These are phyloP conservation scores for Montipora capitata DNA, from an alignment of 92 coral and sea anemone genomes.

Conservation along the genomic window DNA sequence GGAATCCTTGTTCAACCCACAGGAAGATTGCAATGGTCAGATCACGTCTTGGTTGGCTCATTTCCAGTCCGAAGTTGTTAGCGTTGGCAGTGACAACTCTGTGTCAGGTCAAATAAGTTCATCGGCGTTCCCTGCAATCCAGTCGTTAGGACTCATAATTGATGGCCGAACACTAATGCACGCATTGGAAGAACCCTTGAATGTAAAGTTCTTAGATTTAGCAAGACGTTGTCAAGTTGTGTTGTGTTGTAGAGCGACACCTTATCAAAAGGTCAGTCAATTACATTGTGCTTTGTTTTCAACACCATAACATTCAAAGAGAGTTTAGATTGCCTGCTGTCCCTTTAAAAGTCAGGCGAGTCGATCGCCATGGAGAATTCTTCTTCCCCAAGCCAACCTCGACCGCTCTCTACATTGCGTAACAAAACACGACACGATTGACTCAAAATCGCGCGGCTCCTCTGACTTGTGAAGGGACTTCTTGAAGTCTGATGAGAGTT, in stretches of 20 bases:
- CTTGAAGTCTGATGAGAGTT: too few relatives aligned
- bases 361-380: too few relatives aligned
- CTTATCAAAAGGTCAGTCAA: slow-evolving; percentile 91
- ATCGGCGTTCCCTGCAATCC: slow-evolving; percentile 3
- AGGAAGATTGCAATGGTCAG: slow-evolving; percentile 93
- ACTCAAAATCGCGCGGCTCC: too few relatives aligned
- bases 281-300: too few relatives aligned
- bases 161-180: slow-evolving; percentile 93
- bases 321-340: too few relatives aligned
- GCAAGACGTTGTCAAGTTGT: slow-evolving; percentile 95
- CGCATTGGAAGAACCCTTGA: slow-evolving; percentile 92
- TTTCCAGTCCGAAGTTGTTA: slow-evolving; percentile 50
- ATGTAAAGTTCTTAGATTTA: slow-evolving; percentile 84
- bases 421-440: too few relatives aligned
- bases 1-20: slow-evolving; percentile 21
- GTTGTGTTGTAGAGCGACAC: slow-evolving; percentile 98
- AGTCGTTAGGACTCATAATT: slow-evolving; percentile 84
- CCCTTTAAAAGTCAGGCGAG: too few relatives aligned
- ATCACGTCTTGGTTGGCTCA: slow-evolving; percentile 87
- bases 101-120: slow-evolving; percentile 56
- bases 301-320: not conserved
- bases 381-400: too few relatives aligned
- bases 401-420: too few relatives aligned
- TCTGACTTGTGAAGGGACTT: too few relatives aligned
- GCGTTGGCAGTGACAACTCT: slow-evolving; percentile 44